These are phyloP conservation scores for Fukomys damarensis DNA, from an alignment of 2,113 vertebrate species.

Conservation along the genomic window DNA sequence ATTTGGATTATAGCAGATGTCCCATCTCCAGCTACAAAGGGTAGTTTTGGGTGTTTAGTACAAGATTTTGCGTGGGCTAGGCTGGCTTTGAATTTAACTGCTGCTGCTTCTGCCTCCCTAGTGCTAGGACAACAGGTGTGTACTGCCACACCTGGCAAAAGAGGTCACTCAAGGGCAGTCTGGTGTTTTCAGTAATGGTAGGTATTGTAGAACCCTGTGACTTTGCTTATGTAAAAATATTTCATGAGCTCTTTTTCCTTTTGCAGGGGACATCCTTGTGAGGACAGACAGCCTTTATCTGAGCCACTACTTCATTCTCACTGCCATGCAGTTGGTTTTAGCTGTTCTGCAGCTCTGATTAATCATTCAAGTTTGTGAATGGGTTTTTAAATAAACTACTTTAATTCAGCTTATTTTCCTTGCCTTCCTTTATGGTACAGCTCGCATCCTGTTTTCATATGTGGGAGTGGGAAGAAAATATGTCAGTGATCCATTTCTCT, in stretches of 20 bases:
- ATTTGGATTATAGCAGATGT: not conserved
- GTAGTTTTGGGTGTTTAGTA: not conserved
- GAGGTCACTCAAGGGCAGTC: not conserved
- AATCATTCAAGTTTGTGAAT: constrained; percentile 74
- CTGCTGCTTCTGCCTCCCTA: not conserved
- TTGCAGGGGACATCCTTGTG: constrained; percentile 70
- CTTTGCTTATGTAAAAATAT: not conserved
- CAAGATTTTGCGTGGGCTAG: not conserved
- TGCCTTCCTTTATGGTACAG: not conserved
- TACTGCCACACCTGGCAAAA: not conserved
- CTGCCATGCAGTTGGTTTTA: constrained; percentile 67
- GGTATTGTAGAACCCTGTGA: accelerated
- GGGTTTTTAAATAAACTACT: constrained; percentile 68
- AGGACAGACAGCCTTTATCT: constrained; percentile 65
- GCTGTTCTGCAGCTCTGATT: constrained; percentile 51
- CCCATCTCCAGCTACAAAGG: not conserved
- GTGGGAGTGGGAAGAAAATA: not conserved
- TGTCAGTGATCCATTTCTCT: not conserved
- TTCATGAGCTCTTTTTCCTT: not conserved
- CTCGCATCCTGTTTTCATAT: not conserved
- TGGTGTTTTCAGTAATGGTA: not conserved
- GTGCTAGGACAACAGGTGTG: not conserved
- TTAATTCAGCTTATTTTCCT: not conserved
- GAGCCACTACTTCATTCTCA: constrained; percentile 65
- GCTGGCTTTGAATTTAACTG: not conserved